These are phyloP conservation scores for Acleris emargana DNA, from an alignment of 2,888 invertebrate species.

Conservation along the genomic window DNA sequence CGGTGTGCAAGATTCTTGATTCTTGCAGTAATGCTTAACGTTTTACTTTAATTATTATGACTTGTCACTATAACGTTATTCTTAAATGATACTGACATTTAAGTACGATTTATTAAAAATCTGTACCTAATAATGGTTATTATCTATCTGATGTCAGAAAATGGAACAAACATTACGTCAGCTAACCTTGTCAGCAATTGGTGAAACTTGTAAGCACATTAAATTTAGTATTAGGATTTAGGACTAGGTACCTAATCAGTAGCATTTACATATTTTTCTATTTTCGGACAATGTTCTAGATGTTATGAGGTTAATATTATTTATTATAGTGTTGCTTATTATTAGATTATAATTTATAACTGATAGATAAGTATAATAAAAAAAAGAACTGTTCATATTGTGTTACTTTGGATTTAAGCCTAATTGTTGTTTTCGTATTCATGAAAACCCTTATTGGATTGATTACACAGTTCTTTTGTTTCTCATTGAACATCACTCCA, in stretches of 20 bases:
- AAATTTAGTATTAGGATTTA: constrained; percentile 43
- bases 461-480: neutral
- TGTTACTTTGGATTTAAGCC: constrained; percentile 41
- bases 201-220: constrained; percentile 50
- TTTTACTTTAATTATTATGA: no score
- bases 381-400: no score
- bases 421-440: neutral
- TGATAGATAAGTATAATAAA: no score
- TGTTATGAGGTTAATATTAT: no score
- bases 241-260: no score
- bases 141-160: constrained; percentile 50
- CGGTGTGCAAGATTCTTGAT: constrained; percentile 39
- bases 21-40: constrained; percentile 2
- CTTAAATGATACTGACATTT: neutral
- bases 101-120: neutral
- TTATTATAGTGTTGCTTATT: no score
- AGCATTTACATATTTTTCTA: no score
- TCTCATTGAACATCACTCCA: constrained; percentile 4
- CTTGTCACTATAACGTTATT: no score
- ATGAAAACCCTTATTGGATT: neutral
- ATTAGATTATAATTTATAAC: no score
- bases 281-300: no score
- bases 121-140: constrained; percentile 19
- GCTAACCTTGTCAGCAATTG: constrained; percentile 52
- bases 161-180: constrained; percentile 49